Conservation (phyloP, 1,140 invertebrate genomes). For the Sycophaga agraensis region DNA sequence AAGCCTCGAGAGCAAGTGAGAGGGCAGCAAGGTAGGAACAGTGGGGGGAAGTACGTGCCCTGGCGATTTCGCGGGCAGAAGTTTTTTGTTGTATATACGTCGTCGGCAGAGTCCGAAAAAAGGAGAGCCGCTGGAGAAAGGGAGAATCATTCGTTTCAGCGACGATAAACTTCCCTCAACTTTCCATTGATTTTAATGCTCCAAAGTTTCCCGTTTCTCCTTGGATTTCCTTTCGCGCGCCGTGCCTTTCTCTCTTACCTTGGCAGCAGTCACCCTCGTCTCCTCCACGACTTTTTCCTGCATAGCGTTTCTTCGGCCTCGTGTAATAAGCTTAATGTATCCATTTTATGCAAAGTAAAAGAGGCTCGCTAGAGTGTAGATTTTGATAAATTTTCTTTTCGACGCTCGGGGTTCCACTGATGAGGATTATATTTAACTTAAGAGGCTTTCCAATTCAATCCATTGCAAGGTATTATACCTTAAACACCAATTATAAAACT, state of each 20-base stretch:
- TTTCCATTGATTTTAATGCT: slow-evolving; percentile 27
- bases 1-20: too few species aligned
- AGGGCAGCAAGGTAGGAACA: too few species aligned
- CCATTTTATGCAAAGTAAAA: slow-evolving; percentile 15
- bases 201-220: slow-evolving; percentile 11
- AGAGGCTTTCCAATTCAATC: background rate
- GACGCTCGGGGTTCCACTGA: background rate
- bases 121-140: background rate
- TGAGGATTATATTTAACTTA: background rate
- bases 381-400: slow-evolving; percentile 8
- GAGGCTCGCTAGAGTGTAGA: background rate
- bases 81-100: slow-evolving; percentile 18
- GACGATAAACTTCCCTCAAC: slow-evolving; percentile 20
- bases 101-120: background rate
- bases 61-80: background rate
- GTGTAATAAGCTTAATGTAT: slow-evolving; percentile 23
- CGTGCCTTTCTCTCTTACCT: background rate
- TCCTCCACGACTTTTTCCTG: background rate
- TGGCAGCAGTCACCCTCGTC: background rate
- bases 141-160: slow-evolving; percentile 19
- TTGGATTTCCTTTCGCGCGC: background rate
- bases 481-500: too few species aligned
- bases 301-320: background rate
- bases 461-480: too few species aligned
- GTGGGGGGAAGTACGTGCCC: background rate